Percentiles rank a stretch among this genome's conserved stretches.
Evolutionary conservation across 1,140 invertebrate species (phyloP).

Genomic region (Trypoxylus dichotomus): DNA sequence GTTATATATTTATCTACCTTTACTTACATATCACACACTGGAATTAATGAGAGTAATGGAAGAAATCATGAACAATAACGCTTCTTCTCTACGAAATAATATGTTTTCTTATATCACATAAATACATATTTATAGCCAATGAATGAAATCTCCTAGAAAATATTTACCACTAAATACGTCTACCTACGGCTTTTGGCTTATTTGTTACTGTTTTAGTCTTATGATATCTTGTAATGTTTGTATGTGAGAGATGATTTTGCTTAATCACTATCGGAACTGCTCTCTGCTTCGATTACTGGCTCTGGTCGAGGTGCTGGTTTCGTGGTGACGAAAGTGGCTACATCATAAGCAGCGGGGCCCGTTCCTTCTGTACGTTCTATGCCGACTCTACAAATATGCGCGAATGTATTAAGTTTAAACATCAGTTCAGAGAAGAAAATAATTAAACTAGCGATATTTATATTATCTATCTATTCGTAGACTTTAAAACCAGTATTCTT

Average conservation of each 20-base stretch:
- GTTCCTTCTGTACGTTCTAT: slow-evolving; percentile 6
- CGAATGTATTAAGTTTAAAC: too few species aligned
- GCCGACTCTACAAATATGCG: background rate
- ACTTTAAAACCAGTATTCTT: too few species aligned
- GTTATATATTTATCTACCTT: background rate
- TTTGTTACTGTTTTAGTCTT: background rate
- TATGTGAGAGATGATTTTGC: background rate
- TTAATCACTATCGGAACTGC: slow-evolving; percentile 15
- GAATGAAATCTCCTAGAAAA: background rate
- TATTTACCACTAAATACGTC: too few species aligned
- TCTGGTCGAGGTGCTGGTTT: background rate
- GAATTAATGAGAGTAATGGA: background rate
- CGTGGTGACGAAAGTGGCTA: background rate
- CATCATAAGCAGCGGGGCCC: background rate
- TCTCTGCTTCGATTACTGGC: background rate
- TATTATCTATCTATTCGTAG: too few species aligned
- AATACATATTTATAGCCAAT: background rate
- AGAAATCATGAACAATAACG: too few species aligned
- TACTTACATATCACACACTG: slow-evolving; percentile 5
- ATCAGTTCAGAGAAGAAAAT: too few species aligned
- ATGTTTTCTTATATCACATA: background rate
- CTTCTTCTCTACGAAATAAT: background rate
- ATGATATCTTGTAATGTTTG: background rate
- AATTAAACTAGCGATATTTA: too few species aligned
- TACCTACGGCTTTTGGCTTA: background rate